phyloP scores from a whole-genome alignment of 2,888 invertebrate genomes.

The Oxyscelio sp. region DNA sequence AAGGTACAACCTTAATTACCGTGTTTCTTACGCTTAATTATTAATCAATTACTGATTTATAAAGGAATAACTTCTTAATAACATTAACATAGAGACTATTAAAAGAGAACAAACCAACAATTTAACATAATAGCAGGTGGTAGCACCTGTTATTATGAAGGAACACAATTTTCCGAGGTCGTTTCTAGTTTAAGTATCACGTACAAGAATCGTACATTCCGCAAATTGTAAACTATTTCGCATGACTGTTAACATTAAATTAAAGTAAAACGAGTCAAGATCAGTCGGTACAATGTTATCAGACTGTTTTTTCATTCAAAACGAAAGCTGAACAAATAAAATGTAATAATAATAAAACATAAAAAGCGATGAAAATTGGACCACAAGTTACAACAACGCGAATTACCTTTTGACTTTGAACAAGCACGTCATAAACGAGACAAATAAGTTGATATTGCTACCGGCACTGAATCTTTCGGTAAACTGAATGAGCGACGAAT shows the following conservation, averaged over 20 bases:
- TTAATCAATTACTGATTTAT: neutral
- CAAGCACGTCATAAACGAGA: constrained; percentile 63
- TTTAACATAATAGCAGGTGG: constrained; percentile 21
- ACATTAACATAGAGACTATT: constrained; percentile 25
- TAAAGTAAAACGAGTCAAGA: too few species aligned
- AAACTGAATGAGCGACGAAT: constrained; percentile 67
- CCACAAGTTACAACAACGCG: too few species aligned
- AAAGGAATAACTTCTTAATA: neutral
- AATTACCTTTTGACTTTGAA: constrained; percentile 55
- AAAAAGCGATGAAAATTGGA: too few species aligned
- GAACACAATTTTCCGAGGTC: constrained; percentile 38
- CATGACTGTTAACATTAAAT: neutral
- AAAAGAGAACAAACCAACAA: constrained; percentile 13
- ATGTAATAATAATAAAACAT: too few species aligned
- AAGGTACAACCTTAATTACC: neutral
- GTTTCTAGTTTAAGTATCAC: constrained; percentile 30
- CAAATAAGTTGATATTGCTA: constrained; percentile 64
- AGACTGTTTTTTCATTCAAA: too few species aligned
- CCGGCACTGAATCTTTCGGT: constrained; percentile 70
- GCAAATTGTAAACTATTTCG: neutral
- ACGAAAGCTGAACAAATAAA: too few species aligned
- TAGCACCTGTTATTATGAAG: constrained; percentile 25
- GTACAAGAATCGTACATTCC: neutral
- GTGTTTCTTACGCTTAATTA: neutral
- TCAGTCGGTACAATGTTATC: too few species aligned